Conservation (phyloP, 1,140 invertebrate species). For the Bradysia coprophila region DNA sequence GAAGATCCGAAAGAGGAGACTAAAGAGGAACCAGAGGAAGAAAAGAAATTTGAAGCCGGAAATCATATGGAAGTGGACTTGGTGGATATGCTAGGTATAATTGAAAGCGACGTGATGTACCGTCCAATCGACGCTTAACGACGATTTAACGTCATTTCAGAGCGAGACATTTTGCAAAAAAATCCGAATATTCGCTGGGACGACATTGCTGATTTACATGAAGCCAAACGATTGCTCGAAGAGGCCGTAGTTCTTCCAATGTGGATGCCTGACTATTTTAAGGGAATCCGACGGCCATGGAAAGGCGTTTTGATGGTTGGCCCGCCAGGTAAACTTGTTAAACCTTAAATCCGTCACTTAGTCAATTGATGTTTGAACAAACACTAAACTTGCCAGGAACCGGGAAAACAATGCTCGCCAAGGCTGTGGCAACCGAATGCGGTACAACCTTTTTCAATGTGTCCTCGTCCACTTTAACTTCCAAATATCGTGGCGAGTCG, state of each 20-base stretch:
- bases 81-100: slow-evolving; percentile 72
- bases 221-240: slow-evolving; percentile 87
- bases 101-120: no score
- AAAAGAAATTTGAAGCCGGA: slow-evolving; percentile 75
- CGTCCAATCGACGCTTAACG: background rate
- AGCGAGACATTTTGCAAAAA: slow-evolving; percentile 94
- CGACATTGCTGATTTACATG: slow-evolving; percentile 91
- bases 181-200: slow-evolving; percentile 95
- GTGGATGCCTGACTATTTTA: slow-evolving; percentile 98
- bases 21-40: slow-evolving; percentile 47
- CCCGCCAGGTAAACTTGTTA: slow-evolving; percentile 41
- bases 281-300: slow-evolving; percentile 65
- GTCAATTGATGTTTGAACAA: background rate
- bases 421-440: slow-evolving; percentile 98
- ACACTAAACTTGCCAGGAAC: slow-evolving; percentile 55
- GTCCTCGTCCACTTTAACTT: slow-evolving; percentile 89
- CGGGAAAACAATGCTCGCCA: slow-evolving; percentile 98
- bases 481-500: slow-evolving; percentile 96
- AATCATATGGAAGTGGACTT: slow-evolving; percentile 77
- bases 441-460: slow-evolving; percentile 99
- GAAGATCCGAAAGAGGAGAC: slow-evolving; percentile 37
- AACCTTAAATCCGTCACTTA: background rate
- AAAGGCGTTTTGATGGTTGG: slow-evolving; percentile 95
- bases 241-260: slow-evolving; percentile 96
- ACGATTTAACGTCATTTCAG: slow-evolving; percentile 24